These are phyloP conservation scores for Ypsolopha sequella DNA, from an alignment of 2,888 invertebrate genomes.

Conservation along the genomic window DNA sequence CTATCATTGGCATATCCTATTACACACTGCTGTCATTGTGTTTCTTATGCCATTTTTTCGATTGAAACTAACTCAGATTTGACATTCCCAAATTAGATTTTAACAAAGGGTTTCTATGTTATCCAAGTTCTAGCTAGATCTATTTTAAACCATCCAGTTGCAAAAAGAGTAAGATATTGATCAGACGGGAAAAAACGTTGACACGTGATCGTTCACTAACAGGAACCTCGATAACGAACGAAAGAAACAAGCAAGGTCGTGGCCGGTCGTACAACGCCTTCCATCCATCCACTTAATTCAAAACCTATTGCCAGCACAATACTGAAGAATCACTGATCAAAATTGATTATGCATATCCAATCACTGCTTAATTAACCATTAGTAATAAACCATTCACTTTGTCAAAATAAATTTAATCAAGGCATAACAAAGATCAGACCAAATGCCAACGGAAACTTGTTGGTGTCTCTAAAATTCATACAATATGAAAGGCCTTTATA, in stretches of 20 bases:
- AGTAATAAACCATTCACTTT: too few relatives aligned
- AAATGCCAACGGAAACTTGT: conserved; percentile 18
- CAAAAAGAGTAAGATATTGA: conserved; percentile 7
- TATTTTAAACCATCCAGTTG: background rate
- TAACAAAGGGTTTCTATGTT: background rate
- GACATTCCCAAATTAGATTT: too few relatives aligned
- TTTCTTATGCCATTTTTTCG: too few relatives aligned
- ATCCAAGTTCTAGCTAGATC: background rate
- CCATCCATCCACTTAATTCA: conserved; percentile 11
- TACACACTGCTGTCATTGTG: too few relatives aligned
- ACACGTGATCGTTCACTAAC: conserved; percentile 18
- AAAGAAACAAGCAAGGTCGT: conserved; percentile 49
- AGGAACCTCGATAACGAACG: conserved; percentile 26
- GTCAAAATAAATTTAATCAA: too few relatives aligned
- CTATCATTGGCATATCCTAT: too few relatives aligned
- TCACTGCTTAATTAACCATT: too few relatives aligned
- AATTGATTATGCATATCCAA: background rate
- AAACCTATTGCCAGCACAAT: conserved; percentile 12
- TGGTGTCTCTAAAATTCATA: conserved; percentile 19
- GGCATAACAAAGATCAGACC: background rate
- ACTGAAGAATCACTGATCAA: background rate
- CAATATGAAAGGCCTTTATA: conserved; percentile 26
- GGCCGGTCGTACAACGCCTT: conserved; percentile 54
- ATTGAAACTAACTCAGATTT: too few relatives aligned
- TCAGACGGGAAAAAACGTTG: conserved; percentile 35